Base-by-base conservation (phyloP, 1,140 invertebrate genomes). In the Centruroides vittatus region DNA sequence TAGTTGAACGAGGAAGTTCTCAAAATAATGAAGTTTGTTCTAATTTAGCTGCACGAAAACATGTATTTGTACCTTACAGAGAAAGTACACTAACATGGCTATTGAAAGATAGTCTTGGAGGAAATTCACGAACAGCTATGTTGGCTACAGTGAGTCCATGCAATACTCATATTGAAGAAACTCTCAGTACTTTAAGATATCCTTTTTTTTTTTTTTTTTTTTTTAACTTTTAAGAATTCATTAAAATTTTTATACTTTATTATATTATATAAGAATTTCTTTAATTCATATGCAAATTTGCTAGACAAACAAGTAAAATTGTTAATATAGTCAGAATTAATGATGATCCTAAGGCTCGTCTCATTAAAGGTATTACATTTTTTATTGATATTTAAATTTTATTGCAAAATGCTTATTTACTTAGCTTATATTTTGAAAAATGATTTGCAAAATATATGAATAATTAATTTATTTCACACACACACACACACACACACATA, bases 171-270 rank as follows among this genome's bases (percentile, higher is more conserved):
- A 71, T 85, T 23, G 90, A 93, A 59, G 85, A 88, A 70, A 86
- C 84, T 10, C 78, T 93, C 35, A 86, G 88, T 1, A 93, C 91
- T 0, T 77, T 93, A 47, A 79, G 91, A 12, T 93, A 92, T 61
- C 46, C 60, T 55, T 58, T 63, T 62, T 7, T 1, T 48, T 10
- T 47, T 49, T 49, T 3, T 4, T 9, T n/a, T n/a, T n/a, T n/a
- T n/a, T n/a, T 53, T 7, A 41, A 41, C 3, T 41, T 3, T 41
- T 41, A 8, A 23, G 5, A 41, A 41, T 41, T 41, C 5, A 41
- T 41, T 41, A 41, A 41, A 41, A 8, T 41, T 41, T 41, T 41
- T 41, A 41, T 41, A 41, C 3, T 41, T 41, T 41, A 41, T 41
- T 41, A 41, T 41, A 41, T 23, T 23, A 23, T 41, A 8, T 41